phyloP scores from a whole-genome alignment of 2,113 vertebrate species.

The Fregetta grallaria region DNA sequence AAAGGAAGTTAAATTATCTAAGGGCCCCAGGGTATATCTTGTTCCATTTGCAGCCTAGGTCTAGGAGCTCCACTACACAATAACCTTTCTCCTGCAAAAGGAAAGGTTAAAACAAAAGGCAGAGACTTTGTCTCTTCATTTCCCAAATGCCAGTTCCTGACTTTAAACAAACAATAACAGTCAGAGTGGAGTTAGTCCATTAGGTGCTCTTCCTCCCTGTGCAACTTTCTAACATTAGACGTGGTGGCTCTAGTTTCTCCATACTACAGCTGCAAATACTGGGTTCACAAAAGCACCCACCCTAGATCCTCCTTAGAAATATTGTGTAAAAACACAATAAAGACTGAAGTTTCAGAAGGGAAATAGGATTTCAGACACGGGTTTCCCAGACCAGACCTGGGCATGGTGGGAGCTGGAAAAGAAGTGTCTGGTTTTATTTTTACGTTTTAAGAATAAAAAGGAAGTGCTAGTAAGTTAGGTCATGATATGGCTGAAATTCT shows the following conservation, averaged over 20 bases:
- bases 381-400: neutral
- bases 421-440: neutral
- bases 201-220: neutral
- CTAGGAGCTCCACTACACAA: neutral
- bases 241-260: neutral
- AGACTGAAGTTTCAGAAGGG: neutral
- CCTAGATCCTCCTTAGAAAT: neutral
- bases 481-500: neutral
- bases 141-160: neutral
- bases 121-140: neutral
- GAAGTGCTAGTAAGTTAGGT: neutral
- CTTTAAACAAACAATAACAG: neutral
- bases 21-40: neutral
- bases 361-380: neutral
- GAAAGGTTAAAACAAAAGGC: neutral
- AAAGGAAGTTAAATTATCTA: neutral
- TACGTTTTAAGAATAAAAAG: neutral
- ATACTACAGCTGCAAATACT: rapidly evolving
- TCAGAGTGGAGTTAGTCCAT: neutral
- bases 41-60: neutral
- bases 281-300: neutral
- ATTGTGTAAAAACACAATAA: neutral
- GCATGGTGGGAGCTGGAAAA: neutral
- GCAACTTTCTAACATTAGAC: neutral
- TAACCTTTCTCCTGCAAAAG: neutral